These are phyloP conservation scores for Thamnaconus septentrionalis DNA, from an alignment of 2,113 vertebrate genomes.

Conservation along the genomic window DNA sequence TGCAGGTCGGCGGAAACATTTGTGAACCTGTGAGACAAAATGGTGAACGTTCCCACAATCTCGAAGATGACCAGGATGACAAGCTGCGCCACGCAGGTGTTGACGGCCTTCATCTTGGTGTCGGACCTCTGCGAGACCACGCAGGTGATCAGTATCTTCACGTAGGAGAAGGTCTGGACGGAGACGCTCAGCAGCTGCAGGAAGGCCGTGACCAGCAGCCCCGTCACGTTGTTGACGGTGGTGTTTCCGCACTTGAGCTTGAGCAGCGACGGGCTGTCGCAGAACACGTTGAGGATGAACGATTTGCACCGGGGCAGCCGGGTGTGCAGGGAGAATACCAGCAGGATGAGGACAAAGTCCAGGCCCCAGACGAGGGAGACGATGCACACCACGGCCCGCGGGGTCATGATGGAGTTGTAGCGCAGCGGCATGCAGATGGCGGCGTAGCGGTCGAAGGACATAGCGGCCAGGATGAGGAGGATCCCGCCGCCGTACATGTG, in stretches of 20 bases:
- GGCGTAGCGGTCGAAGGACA: conserved; percentile 77
- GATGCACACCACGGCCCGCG: conserved; percentile 44
- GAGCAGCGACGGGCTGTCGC: conserved; percentile 74
- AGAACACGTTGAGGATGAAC: conserved; percentile 67
- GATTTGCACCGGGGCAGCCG: conserved; percentile 62
- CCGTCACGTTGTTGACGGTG: conserved; percentile 63
- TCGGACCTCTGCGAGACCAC: conserved; percentile 51
- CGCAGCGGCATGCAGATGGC: conserved; percentile 75
- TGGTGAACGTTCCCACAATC: conserved; percentile 65
- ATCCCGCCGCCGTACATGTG: conserved; percentile 74
- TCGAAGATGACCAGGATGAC: conserved; percentile 72
- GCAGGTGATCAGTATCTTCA: conserved; percentile 71
- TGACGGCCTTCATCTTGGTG: conserved; percentile 66
- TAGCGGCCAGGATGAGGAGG: conserved; percentile 74
- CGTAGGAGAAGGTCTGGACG: conserved; percentile 67
- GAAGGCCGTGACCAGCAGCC: conserved; percentile 65
- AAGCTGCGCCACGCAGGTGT: conserved; percentile 71
- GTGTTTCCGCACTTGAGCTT: conserved; percentile 70
- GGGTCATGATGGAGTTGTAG: conserved; percentile 70
- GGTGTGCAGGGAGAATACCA: conserved; percentile 65
- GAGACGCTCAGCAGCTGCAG: conserved; percentile 67
- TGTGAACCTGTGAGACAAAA: conserved; percentile 71
- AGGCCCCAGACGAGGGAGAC: conserved; percentile 66
- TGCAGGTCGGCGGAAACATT: conserved; percentile 64
- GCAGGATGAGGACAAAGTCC: conserved; percentile 58